Percentiles rank a stretch among this genome's conserved stretches.
These are phyloP conservation scores for Nemurella pictetii DNA, from an alignment of 2,888 invertebrate species.

Conservation along the genomic window DNA sequence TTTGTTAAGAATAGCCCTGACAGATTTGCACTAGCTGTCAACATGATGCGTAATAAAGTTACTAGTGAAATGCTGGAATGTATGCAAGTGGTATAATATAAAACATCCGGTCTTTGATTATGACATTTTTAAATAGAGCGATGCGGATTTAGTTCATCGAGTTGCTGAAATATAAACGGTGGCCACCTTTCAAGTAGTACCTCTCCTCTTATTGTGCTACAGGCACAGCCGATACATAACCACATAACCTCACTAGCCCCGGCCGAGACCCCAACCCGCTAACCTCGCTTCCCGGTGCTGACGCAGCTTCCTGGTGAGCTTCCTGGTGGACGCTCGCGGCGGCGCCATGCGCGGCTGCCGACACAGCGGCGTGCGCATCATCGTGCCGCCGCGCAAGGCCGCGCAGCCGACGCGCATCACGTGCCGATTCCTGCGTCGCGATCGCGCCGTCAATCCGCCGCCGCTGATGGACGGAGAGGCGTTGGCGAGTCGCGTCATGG, in stretches of 20 bases:
- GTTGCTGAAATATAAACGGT: too few relatives aligned
- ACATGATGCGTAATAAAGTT: too few relatives aligned
- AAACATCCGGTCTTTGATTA: too few relatives aligned
- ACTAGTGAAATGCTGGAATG: too few relatives aligned
- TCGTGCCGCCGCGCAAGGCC: conserved; percentile 95
- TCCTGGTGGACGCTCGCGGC: conserved; percentile 98
- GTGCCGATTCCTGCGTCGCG: conserved; percentile 82
- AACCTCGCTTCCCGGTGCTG: not conserved
- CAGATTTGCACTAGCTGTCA: too few relatives aligned
- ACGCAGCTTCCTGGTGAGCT: conserved; percentile 93
- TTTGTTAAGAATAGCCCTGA: too few relatives aligned
- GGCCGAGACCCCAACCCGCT: too few relatives aligned
- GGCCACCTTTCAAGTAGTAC: too few relatives aligned
- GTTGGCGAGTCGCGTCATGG: conserved; percentile 89
- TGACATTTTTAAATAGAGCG: too few relatives aligned
- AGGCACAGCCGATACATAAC: not conserved
- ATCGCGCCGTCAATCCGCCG: conserved; percentile 81
- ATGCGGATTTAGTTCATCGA: too few relatives aligned
- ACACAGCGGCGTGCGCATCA: conserved; percentile 94
- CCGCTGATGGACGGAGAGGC: conserved; percentile 99
- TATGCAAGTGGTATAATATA: too few relatives aligned
- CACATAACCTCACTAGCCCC: not conserved
- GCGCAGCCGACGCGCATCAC: conserved; percentile 95
- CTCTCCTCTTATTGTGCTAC: too few relatives aligned
- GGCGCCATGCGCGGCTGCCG: conserved; percentile 99